Percentiles rank a stretch among this genome's conserved stretches.
Conservation (phyloP, 2,888 invertebrate species). For the Drosophila algonquin region DNA sequence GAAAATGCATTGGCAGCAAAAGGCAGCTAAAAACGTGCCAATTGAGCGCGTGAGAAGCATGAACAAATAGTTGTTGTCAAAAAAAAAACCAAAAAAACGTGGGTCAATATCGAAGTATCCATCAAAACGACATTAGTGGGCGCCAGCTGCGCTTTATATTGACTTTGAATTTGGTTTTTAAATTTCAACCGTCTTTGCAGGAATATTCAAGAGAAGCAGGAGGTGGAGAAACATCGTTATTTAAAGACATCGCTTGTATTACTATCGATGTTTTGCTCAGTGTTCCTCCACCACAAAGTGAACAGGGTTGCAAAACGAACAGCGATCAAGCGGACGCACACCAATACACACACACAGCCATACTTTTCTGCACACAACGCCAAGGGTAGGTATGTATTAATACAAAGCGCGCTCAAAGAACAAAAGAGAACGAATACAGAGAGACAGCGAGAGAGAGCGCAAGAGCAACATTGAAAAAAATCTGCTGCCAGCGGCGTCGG, state of each 20-base stretch:
- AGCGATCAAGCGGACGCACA: constrained; percentile 34
- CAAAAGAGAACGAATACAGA: constrained; percentile 54
- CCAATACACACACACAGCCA: constrained; percentile 29
- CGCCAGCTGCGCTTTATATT: constrained; percentile 20
- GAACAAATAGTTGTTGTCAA: constrained; percentile 42
- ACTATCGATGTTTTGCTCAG: no score
- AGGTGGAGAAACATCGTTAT: no score
- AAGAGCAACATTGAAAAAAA: constrained; percentile 15
- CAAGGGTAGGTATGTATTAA: no score
- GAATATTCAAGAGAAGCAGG: no score
- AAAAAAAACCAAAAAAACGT: background rate
- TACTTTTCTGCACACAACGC: constrained; percentile 35
- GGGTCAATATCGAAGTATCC: constrained; percentile 62
- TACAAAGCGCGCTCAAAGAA: constrained; percentile 44
- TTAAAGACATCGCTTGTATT: no score
- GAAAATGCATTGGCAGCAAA: constrained; percentile 57
- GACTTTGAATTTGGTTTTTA: constrained; percentile 21
- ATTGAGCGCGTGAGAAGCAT: constrained; percentile 69
- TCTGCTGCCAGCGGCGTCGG: constrained; percentile 75
- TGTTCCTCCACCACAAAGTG: no score
- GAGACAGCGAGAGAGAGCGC: constrained; percentile 20
- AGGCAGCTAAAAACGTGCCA: constrained; percentile 58
- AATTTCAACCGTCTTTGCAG: no score
- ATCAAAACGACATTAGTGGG: constrained; percentile 63
- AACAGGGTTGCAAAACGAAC: no score